Base-by-base conservation (phyloP, 2,113 vertebrate genomes). In the Hirundichthys speculiger region DNA sequence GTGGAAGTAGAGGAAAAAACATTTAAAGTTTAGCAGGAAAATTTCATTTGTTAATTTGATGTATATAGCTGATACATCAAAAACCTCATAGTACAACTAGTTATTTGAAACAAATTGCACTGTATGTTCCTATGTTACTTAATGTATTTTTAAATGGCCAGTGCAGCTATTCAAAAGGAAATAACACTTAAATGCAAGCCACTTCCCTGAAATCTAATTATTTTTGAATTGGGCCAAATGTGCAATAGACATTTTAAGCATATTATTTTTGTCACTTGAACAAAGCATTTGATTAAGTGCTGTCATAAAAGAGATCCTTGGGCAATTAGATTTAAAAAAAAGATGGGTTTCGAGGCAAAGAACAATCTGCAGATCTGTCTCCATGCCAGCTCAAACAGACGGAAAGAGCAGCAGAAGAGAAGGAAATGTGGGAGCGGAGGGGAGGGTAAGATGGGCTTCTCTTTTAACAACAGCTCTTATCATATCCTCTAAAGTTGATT, bases 221-320 rank as follows among this genome's bases (percentile, higher is more conserved):
- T 82, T 88, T 85, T 73, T 76, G 74, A 80, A 81, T 66, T 11
- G 59, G 80, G 70, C 79, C 58, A 79, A 80, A 85, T 80, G 73
- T 56, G 48, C 57, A 52, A 60, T 51, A 57, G 73, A 60, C 55
- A 64, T 72, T 83, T 83, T 78, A 80, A 69, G 77, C 78, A 69
- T 70, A 67, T 88, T 85, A 77, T 80, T 82, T 84, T 69, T 90
- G 80, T 87, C 87, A 85, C 80, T 86, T 79, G 83, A 82, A 90
- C 86, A 91, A 91, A 90, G 73, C 39, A 50, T 69, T 75, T 89
- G 88, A 92, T 92, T 87, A 90, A 88, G 83, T 86, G 83, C 86
- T 87, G 86, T 90, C 86, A 88, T 87, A 80, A 90, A 84, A 86
- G 52, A 75, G 67, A 83, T 83, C 65, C 76, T 42, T 61, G 64